These are phyloP conservation scores for Nestor notabilis DNA, from an alignment of 2,113 vertebrate genomes.

Conservation along the genomic window DNA sequence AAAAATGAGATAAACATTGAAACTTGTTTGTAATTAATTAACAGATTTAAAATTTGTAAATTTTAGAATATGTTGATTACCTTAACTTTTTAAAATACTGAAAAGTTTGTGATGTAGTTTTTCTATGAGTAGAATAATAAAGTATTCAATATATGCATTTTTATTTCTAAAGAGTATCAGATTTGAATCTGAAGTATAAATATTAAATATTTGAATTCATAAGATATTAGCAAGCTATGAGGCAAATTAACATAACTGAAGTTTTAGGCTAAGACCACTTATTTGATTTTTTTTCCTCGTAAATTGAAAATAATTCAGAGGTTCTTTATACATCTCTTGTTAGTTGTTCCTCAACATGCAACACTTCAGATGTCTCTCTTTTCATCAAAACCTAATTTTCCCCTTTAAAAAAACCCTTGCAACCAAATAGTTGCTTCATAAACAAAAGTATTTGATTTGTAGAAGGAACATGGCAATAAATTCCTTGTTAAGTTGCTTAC, in stretches of 20 bases:
- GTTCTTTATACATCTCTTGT: background rate
- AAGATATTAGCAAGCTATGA: background rate
- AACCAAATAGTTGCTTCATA: background rate
- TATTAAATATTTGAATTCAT: background rate
- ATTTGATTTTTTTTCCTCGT: background rate
- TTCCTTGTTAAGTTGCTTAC: slow-evolving; percentile 60
- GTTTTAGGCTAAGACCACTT: background rate
- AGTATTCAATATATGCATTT: rapidly evolving
- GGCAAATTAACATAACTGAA: background rate
- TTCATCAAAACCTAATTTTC: slow-evolving; percentile 39
- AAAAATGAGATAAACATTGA: background rate
- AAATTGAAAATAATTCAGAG: background rate
- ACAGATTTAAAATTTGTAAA: background rate
- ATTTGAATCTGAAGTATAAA: background rate
- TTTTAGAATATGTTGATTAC: background rate
- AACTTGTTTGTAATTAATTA: background rate
- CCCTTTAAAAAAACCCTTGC: too few species aligned
- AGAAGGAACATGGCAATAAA: slow-evolving; percentile 51
- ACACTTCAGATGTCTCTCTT: slow-evolving; percentile 9
- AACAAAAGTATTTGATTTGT: slow-evolving; percentile 58
- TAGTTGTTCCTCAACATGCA: slow-evolving; percentile 12
- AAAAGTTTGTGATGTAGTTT: background rate
- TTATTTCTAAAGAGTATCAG: background rate
- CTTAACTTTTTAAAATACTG: background rate
- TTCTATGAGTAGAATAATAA: background rate